Conservation (phyloP, 2,113 vertebrate species). For the Phainopepla nitens region DNA sequence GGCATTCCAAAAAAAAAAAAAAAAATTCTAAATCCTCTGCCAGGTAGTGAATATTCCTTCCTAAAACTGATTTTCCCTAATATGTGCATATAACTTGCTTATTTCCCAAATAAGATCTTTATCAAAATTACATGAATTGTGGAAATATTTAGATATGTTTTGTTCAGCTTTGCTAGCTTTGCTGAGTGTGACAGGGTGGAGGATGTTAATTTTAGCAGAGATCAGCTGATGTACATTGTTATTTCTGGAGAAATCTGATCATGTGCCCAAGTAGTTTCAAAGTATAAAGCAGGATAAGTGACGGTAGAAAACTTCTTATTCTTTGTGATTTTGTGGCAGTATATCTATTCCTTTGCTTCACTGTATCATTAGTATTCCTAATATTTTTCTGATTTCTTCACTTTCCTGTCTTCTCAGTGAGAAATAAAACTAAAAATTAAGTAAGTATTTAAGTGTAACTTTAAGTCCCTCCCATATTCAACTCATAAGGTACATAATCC, state of each 20-base stretch:
- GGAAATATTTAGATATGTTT: neutral
- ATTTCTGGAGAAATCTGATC: slow-evolving; percentile 3
- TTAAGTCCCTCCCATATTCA: neutral
- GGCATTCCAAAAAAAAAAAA: neutral
- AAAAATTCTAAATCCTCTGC: neutral
- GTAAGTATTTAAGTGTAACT: neutral
- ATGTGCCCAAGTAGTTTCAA: neutral
- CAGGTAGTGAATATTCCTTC: neutral
- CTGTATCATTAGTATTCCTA: neutral
- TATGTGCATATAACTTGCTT: neutral
- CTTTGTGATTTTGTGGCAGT: neutral
- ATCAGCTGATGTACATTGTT: slow-evolving; percentile 4
- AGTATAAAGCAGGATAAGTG: neutral
- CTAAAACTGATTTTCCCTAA: neutral
- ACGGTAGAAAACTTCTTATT: neutral
- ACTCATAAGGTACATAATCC: neutral
- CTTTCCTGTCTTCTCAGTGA: neutral
- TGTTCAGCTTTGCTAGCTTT: neutral
- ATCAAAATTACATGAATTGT: neutral
- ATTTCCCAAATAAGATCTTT: neutral
- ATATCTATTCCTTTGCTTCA: neutral
- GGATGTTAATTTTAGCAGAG: slow-evolving; percentile 3
- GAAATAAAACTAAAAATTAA: neutral
- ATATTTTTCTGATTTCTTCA: neutral
- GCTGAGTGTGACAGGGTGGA: neutral